Conservation (phyloP, 1,140 invertebrate species). For the Rhagoletis zephyria region DNA sequence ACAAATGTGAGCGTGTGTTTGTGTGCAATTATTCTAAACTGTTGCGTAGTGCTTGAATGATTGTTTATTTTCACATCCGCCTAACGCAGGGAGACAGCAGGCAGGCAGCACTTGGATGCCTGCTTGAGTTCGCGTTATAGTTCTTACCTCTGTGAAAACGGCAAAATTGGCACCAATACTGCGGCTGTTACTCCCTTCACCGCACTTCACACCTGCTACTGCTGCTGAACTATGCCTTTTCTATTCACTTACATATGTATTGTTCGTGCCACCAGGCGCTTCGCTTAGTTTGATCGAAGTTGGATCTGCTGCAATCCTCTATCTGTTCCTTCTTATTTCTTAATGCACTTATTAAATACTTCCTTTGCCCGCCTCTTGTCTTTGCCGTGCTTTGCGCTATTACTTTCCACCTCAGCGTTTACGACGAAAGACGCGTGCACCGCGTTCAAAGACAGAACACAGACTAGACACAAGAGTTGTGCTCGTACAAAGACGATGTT, state of each 20-base stretch:
- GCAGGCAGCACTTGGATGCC: neutral
- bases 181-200: neutral
- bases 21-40: neutral
- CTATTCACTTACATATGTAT: neutral
- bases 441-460: conserved; percentile 48
- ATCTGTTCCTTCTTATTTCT: neutral
- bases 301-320: neutral
- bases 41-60: neutral
- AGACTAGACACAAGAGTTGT: conserved; percentile 47
- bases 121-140: conserved; percentile 2
- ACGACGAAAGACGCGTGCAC: conserved; percentile 42
- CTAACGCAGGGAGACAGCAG: neutral
- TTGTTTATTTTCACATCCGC: conserved; percentile 48
- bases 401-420: conserved; percentile 26
- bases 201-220: neutral
- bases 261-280: neutral
- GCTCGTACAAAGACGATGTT: conserved; percentile 51
- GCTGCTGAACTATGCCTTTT: neutral
- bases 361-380: neutral
- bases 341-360: neutral
- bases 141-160: conserved; percentile 5
- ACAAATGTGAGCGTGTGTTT: neutral
- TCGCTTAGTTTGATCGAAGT: neutral
- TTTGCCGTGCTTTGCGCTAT: neutral
- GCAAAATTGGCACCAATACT: neutral